These are phyloP conservation scores for Luscinia megarhynchos DNA, from an alignment of 2,797 vertebrate species.

Conservation along the genomic window DNA sequence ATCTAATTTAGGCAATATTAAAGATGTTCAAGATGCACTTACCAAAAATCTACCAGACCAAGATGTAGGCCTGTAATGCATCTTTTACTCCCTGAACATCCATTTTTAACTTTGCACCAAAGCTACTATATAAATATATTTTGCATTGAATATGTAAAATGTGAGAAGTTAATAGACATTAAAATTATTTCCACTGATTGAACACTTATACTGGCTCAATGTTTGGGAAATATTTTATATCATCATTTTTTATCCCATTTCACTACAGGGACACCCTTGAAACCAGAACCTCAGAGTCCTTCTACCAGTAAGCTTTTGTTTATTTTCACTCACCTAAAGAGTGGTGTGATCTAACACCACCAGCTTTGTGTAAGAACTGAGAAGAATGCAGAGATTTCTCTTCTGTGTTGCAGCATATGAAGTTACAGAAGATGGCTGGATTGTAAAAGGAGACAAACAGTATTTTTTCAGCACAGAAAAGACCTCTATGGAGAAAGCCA, in stretches of 20 bases:
- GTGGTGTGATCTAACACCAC: not conserved
- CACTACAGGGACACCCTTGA: conserved; percentile 82
- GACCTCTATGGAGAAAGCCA: conserved; percentile 84
- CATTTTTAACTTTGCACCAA: not conserved
- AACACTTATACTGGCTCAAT: not conserved
- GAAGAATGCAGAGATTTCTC: not conserved
- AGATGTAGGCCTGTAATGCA: not conserved
- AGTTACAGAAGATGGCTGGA: conserved; percentile 88
- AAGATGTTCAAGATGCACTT: not conserved
- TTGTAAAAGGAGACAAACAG: conserved; percentile 85
- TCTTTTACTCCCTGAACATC: not conserved
- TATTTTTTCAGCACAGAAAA: conserved; percentile 85
- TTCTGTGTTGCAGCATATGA: conserved; percentile 78
- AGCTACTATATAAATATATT: not conserved
- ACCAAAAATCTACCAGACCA: not conserved
- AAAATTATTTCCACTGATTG: not conserved
- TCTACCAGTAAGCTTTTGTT: conserved; percentile 77
- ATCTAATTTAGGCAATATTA: not conserved
- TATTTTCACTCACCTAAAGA: not conserved
- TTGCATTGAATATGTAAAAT: not conserved
- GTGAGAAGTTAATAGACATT: not conserved
- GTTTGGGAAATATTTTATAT: not conserved
- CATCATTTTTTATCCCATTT: not conserved
- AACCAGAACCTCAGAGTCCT: conserved; percentile 77
- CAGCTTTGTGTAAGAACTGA: not conserved